Conservation (phyloP, 2,797 vertebrate species). For the Xenops minutus region DNA sequence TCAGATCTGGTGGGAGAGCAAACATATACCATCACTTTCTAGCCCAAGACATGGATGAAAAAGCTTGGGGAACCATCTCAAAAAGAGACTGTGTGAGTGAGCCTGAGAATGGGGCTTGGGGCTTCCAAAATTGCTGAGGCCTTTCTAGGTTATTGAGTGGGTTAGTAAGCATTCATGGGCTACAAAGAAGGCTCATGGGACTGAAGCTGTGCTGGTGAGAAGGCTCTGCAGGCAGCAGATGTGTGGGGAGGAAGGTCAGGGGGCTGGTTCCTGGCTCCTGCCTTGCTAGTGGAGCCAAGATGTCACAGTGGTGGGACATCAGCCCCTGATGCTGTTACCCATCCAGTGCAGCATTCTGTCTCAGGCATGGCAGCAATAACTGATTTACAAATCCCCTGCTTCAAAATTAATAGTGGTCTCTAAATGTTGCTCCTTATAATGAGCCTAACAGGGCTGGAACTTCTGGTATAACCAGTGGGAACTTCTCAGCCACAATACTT, state of each 20-base stretch:
- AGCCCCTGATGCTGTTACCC: neutral
- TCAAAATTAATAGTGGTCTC: neutral
- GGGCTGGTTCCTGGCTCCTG: neutral
- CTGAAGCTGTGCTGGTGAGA: neutral
- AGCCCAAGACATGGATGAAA: neutral
- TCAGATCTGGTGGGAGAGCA: neutral
- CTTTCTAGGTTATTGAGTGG: neutral
- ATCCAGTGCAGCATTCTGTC: neutral
- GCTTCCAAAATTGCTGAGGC: neutral
- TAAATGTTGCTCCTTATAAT: neutral
- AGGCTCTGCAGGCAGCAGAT: neutral
- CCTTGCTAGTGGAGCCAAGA: neutral
- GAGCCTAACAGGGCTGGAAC: neutral
- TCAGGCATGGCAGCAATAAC: neutral
- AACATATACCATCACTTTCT: neutral
- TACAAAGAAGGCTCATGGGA: accelerated
- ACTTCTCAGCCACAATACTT: neutral
- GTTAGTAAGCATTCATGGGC: neutral
- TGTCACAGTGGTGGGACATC: neutral
- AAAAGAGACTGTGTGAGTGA: accelerated
- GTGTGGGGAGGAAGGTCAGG: neutral
- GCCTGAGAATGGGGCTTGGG: neutral
- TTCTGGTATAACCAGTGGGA: neutral
- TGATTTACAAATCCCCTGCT: neutral
- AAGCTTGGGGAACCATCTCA: neutral